phyloP scores from a whole-genome alignment of 2,888 invertebrate genomes.

The Aricia artaxerxes region DNA sequence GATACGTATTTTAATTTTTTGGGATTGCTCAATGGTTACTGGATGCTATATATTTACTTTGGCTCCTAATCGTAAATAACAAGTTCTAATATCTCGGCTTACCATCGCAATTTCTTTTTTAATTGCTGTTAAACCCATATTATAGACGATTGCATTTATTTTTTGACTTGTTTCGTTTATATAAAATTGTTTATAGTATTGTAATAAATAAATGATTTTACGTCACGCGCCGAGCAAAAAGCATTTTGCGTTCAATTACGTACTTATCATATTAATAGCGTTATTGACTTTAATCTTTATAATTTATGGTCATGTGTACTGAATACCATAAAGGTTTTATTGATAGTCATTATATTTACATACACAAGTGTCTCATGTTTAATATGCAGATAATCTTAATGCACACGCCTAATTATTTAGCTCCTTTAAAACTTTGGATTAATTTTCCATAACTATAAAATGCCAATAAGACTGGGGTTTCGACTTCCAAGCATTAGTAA shows the following conservation, averaged over 20 bases:
- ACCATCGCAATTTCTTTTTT: background rate
- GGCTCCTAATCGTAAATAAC: background rate
- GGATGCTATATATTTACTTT: background rate
- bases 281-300: constrained; percentile 76
- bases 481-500: background rate
- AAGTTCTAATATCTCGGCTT: background rate
- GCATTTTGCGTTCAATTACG: constrained; percentile 52
- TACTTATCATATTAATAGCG: constrained; percentile 70
- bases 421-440: background rate
- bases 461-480: background rate
- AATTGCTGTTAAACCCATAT: background rate
- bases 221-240: constrained; percentile 39
- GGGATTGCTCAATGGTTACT: background rate
- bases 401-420: constrained; percentile 7
- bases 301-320: constrained; percentile 73
- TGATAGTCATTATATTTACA: constrained; percentile 51
- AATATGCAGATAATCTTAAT: constrained; percentile 6
- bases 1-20: background rate
- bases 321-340: constrained; percentile 73
- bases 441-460: background rate
- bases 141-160: background rate
- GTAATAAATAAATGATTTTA: constrained; percentile 31
- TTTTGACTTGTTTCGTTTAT: background rate
- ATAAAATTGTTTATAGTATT: background rate
- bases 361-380: constrained; percentile 39